Evolutionary conservation across 2,888 invertebrate species (phyloP).

Genomic region (Adelphocoris suturalis): DNA sequence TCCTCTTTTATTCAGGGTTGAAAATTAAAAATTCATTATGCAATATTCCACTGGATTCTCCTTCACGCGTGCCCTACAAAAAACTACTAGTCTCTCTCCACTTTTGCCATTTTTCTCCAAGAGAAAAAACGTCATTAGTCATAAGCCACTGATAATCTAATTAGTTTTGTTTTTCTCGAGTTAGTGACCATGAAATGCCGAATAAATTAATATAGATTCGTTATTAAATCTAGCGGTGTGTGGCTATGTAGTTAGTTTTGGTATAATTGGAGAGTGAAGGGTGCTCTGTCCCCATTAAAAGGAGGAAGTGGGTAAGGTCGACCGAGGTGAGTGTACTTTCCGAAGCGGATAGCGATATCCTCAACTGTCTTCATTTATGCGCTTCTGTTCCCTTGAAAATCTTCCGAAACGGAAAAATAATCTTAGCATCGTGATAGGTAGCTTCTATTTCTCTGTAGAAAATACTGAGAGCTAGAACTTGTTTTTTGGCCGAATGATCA

Average conservation of each 20-base stretch:
- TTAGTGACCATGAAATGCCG: conserved; percentile 66
- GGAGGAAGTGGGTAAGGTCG: conserved; percentile 33
- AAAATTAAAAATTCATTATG: conserved; percentile 28
- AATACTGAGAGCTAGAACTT: too few species aligned
- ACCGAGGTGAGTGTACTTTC: conserved; percentile 52
- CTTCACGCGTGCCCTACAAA: not conserved
- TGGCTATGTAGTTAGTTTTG: conserved; percentile 32
- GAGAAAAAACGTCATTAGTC: conserved; percentile 55
- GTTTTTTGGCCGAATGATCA: too few species aligned
- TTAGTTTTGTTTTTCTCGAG: conserved; percentile 61
- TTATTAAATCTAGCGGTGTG: conserved; percentile 46
- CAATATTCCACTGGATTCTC: not conserved
- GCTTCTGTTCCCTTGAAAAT: not conserved
- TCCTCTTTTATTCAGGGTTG: not conserved
- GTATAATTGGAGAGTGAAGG: conserved; percentile 55
- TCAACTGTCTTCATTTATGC: not conserved
- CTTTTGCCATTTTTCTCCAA: not conserved
- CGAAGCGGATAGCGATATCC: not conserved
- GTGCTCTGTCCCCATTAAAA: not conserved
- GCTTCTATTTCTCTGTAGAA: too few species aligned
- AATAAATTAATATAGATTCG: conserved; percentile 71
- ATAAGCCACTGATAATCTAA: conserved; percentile 64
- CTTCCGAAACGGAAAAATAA: not conserved
- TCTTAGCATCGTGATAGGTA: too few species aligned
- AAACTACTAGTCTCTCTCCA: not conserved